These are phyloP conservation scores for Myiozetetes cayanensis DNA, from an alignment of 2,113 vertebrate genomes.

Conservation along the genomic window DNA sequence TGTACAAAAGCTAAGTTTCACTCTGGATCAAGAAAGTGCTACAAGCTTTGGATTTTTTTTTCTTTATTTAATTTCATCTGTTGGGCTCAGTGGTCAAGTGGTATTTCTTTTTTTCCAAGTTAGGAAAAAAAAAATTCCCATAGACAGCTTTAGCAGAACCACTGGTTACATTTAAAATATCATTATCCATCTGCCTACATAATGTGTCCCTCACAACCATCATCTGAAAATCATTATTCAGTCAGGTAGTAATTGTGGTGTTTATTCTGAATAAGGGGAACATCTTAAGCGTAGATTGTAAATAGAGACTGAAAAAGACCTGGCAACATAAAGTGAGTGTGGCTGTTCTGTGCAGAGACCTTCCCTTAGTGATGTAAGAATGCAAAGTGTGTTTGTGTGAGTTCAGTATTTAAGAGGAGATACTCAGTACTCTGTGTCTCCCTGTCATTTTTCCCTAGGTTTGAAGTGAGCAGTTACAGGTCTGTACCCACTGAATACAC, in stretches of 20 bases:
- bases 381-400: neutral
- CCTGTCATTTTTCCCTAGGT: constrained; percentile 37
- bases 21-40: neutral
- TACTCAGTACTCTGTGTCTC: neutral
- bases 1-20: neutral
- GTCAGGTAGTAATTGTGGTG: neutral
- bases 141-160: neutral
- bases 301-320: neutral
- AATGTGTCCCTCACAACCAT: neutral
- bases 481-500: constrained; percentile 68
- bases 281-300: neutral
- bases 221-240: neutral
- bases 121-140: neutral
- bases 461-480: constrained; percentile 65
- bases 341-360: neutral
- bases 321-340: neutral
- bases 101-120: neutral
- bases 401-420: neutral
- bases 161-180: neutral
- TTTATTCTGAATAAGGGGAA: neutral
- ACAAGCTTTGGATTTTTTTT: neutral
- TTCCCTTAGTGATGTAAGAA: neutral
- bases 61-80: neutral
- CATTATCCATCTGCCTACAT: neutral
- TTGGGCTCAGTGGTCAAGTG: neutral